Percentiles rank a stretch among this genome's conserved stretches.
Conservation (phyloP, 2,888 invertebrate species). For the Oscheius sp. region DNA sequence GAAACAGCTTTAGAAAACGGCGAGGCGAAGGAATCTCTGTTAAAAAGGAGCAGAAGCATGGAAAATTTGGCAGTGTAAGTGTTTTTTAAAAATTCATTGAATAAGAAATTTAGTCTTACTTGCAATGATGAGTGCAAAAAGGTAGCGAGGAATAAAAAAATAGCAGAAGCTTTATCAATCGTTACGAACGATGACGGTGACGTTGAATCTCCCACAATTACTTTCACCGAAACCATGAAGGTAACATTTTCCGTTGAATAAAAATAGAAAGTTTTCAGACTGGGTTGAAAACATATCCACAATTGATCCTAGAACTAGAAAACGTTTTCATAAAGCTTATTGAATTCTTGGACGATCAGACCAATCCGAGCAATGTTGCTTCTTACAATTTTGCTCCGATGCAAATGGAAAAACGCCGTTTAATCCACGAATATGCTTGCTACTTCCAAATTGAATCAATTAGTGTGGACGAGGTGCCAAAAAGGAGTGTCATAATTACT, state of each 20-base stretch:
- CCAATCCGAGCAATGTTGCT: constrained; percentile 22
- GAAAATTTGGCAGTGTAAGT: constrained; percentile 33
- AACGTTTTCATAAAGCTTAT: constrained; percentile 36
- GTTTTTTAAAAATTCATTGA: neutral
- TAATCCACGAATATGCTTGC: constrained; percentile 92
- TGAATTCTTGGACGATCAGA: constrained; percentile 33
- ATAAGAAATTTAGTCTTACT: constrained; percentile 77
- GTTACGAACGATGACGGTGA: constrained; percentile 76
- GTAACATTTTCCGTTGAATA: no score
- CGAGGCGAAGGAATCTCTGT: neutral
- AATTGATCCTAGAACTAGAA: constrained; percentile 39
- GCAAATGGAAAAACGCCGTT: constrained; percentile 50
- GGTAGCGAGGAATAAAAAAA: constrained; percentile 84
- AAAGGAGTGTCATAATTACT: constrained; percentile 81
- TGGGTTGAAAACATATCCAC: constrained; percentile 15
- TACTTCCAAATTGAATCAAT: constrained; percentile 92
- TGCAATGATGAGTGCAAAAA: constrained; percentile 91
- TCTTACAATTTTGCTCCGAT: constrained; percentile 44
- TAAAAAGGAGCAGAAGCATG: constrained; percentile 32
- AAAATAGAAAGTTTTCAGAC: neutral
- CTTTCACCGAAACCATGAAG: constrained; percentile 49
- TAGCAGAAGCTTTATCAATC: constrained; percentile 90
- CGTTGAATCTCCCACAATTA: constrained; percentile 44
- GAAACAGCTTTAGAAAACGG: constrained; percentile 11
- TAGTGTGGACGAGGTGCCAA: constrained; percentile 93